A percentile compares a stretch with the other conserved stretches of the same genome.
phyloP scores from a whole-genome alignment of 2,797 vertebrate genomes.

The Argya squamiceps region DNA sequence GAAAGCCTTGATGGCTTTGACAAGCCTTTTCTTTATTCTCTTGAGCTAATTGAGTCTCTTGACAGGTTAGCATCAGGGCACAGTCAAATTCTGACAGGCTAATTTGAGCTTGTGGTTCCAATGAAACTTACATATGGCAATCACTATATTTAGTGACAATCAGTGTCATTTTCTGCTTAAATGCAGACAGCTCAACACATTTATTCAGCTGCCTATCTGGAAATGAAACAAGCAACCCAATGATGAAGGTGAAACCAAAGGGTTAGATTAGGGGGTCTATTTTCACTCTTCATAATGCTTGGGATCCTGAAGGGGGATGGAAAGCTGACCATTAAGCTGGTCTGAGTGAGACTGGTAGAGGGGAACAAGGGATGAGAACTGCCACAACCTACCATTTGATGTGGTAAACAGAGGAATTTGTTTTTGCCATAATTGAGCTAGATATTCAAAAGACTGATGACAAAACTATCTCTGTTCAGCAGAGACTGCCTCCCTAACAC shows the following conservation, averaged over 20 bases:
- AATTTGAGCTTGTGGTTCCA: slow-evolving; percentile 73
- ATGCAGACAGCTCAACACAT: slow-evolving; percentile 46
- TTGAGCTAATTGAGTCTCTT: slow-evolving; percentile 74
- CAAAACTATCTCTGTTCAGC: not conserved
- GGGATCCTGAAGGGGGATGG: not conserved
- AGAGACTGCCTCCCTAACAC: not conserved
- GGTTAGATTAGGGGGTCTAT: not conserved
- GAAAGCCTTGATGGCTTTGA: slow-evolving; percentile 55
- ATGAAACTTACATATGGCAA: slow-evolving; percentile 52
- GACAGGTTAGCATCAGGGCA: slow-evolving; percentile 64
- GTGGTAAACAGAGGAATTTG: not conserved
- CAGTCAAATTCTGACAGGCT: slow-evolving; percentile 74
- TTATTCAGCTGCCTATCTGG: slow-evolving; percentile 24
- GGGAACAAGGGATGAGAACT: not conserved
- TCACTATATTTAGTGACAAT: slow-evolving; percentile 76
- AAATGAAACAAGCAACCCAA: not conserved
- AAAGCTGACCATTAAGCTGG: not conserved
- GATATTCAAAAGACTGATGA: not conserved
- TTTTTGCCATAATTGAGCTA: not conserved
- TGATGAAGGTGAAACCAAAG: not conserved
- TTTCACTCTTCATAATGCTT: not conserved
- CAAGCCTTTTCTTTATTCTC: slow-evolving; percentile 70
- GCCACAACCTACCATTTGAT: not conserved
- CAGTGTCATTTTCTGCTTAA: slow-evolving; percentile 73
- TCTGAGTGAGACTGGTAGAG: not conserved